Percentiles rank a stretch among this genome's conserved stretches.
Conservation (phyloP, 2,797 vertebrate species). For the Bryconaethiops microstoma region DNA sequence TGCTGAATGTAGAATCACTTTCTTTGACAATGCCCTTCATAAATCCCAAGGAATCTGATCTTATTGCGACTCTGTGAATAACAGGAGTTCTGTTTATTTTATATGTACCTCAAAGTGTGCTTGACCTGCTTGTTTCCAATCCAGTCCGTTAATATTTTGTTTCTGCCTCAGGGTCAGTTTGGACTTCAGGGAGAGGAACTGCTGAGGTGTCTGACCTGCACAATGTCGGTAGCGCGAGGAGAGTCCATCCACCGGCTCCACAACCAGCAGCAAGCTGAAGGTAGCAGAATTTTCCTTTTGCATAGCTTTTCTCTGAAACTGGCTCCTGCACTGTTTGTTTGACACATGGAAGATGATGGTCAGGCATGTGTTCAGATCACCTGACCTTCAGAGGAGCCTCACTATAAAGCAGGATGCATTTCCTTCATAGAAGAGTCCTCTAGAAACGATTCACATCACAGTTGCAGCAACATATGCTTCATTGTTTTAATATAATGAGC, state of each 20-base stretch:
- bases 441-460: neutral
- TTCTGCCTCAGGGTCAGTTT: conserved; percentile 73
- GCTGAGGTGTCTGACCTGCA: conserved; percentile 75
- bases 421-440: neutral
- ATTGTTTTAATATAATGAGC: neutral
- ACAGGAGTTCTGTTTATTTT: too few relatives aligned
- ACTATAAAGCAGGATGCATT: neutral
- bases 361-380: neutral
- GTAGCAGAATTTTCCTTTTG: conserved; percentile 32
- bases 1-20: too few relatives aligned
- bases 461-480: neutral
- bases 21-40: too few relatives aligned
- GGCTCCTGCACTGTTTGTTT: neutral
- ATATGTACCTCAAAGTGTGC: too few relatives aligned
- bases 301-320: neutral
- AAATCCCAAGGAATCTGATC: too few relatives aligned
- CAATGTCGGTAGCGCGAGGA: conserved; percentile 71
- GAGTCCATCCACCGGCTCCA: conserved; percentile 77
- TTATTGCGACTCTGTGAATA: too few relatives aligned
- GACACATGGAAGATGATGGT: neutral
- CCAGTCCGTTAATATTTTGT: neutral
- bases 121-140: too few relatives aligned
- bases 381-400: neutral
- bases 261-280: conserved; percentile 80
- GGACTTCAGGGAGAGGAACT: conserved; percentile 77